phyloP scores from a whole-genome alignment of 2,113 vertebrate genomes.

The Pachypanchax playfairii region DNA sequence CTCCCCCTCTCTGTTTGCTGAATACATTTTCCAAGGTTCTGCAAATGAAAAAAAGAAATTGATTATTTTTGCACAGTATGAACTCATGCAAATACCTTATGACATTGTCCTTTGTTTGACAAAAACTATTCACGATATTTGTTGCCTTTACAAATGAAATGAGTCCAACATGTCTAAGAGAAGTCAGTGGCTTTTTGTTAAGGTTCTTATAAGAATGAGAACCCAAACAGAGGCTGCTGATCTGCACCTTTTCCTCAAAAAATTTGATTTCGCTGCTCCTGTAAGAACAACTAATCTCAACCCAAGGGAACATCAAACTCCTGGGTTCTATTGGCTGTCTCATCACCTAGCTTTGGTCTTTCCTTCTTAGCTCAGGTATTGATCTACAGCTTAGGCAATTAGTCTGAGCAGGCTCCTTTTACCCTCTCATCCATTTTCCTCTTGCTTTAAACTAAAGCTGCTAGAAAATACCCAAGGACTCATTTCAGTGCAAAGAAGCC shows the following conservation, averaged over 20 bases:
- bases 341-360: conserved; percentile 52
- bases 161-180: not conserved
- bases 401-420: conserved; percentile 52
- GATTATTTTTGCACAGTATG: too few relatives aligned
- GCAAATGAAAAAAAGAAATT: too few relatives aligned
- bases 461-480: conserved; percentile 43
- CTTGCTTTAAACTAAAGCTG: conserved; percentile 41
- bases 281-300: conserved; percentile 53
- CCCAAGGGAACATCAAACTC: conserved; percentile 46
- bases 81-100: too few relatives aligned
- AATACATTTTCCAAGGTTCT: too few relatives aligned
- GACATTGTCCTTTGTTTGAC: too few relatives aligned
- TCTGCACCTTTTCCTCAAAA: not conserved
- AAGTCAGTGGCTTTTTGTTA: not conserved
- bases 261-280: conserved; percentile 23
- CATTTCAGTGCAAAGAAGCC: conserved; percentile 54
- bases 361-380: conserved; percentile 58
- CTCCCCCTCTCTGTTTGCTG: too few relatives aligned
- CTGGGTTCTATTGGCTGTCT: conserved; percentile 48
- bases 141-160: not conserved
- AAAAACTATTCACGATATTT: too few relatives aligned
- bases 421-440: conserved; percentile 35
- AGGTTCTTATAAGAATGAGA: not conserved
- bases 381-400: conserved; percentile 72
- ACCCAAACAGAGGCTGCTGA: too few relatives aligned